Evolutionary conservation across 2,797 vertebrate genomes (phyloP), one percentile per base, ranked within the genome.

Genomic region (Lepidocolaptes lacrymiger): DNA sequence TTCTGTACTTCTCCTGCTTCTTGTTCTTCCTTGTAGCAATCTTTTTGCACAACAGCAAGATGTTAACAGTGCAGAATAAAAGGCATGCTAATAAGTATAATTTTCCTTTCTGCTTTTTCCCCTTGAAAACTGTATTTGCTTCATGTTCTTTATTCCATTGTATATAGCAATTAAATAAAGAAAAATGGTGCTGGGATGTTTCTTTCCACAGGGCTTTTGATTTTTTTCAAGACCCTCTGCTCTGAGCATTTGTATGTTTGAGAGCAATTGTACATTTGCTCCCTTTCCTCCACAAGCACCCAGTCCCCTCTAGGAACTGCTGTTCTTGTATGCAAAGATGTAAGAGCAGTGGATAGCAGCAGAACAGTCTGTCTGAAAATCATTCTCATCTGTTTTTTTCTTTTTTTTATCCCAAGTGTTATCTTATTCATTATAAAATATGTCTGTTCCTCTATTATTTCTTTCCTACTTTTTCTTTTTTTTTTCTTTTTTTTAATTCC

Each of bases 1-100:
- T 83, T 88, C 82, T 52, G 10, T 46, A 15, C 24, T 72, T 80
- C 72, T 62, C 58, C 23, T 78, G 44, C 20, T 41, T 63, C 56
- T 71, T 77, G 23, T 89, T 95, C 68, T 92, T 91, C 63, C 80
- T 91, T 39, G 9, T 51, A 20, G 87, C 92, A 91, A 63, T 74
- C 69, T 61, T 95, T 63, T 83, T 77, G 61, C 77, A 90, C 59
- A 81, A 89, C 8, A 56, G 66, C 77, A 44, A 74, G 54, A 75
- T 71, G 37, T 66, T 84, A 79, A 69, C 81, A 84, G 72, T 43
- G 64, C 17, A 46, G 71, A 91, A 92, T 82, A 89, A 92, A 94
- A 92, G 73, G 54, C 86, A 56, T 41, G 49, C 10, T 75, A 64
- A 56, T 48, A 72, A 88, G 81, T 68, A 28, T 66, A 28, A 67